phyloP scores from a whole-genome alignment of 2,888 invertebrate species.

The Seira ritae region DNA sequence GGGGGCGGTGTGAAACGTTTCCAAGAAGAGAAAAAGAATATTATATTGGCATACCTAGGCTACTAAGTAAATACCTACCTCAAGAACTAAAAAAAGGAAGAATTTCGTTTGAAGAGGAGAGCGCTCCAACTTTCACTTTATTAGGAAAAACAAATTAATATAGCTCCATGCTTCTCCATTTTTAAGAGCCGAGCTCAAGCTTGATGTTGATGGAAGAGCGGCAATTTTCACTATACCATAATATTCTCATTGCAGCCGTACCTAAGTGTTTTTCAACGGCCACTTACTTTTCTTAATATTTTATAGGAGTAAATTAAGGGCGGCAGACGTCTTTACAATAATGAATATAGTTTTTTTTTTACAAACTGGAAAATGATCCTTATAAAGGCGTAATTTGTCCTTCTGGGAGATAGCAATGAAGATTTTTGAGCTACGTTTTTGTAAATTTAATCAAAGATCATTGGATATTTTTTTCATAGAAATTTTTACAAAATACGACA shows the following conservation, averaged over 20 bases:
- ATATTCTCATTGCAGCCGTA: constrained; percentile 34
- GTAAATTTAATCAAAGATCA: too few relatives aligned
- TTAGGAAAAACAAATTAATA: constrained; percentile 43
- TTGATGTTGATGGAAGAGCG: constrained; percentile 40
- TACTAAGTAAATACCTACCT: neutral
- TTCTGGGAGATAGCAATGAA: too few relatives aligned
- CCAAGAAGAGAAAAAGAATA: too few relatives aligned
- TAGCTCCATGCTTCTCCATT: constrained; percentile 19
- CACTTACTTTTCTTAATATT: constrained; percentile 48
- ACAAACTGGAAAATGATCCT: too few relatives aligned
- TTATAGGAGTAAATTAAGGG: constrained; percentile 61
- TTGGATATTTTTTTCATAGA: too few relatives aligned
- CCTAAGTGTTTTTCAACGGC: constrained; percentile 58
- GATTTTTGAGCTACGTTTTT: too few relatives aligned
- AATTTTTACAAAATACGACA: too few relatives aligned
- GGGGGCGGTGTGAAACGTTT: neutral
- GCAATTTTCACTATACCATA: constrained; percentile 60
- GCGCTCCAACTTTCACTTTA: constrained; percentile 45
- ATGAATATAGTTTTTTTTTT: constrained; percentile 41
- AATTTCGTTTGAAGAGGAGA: too few relatives aligned
- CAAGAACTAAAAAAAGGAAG: too few relatives aligned
- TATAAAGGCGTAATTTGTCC: too few relatives aligned
- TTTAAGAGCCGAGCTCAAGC: neutral
- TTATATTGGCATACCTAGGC: neutral
- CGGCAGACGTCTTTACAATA: constrained; percentile 31